A percentile compares a stretch with the other conserved stretches of the same genome.
Conservation (phyloP, 2,113 vertebrate species). For the Centrocercus urophasianus region DNA sequence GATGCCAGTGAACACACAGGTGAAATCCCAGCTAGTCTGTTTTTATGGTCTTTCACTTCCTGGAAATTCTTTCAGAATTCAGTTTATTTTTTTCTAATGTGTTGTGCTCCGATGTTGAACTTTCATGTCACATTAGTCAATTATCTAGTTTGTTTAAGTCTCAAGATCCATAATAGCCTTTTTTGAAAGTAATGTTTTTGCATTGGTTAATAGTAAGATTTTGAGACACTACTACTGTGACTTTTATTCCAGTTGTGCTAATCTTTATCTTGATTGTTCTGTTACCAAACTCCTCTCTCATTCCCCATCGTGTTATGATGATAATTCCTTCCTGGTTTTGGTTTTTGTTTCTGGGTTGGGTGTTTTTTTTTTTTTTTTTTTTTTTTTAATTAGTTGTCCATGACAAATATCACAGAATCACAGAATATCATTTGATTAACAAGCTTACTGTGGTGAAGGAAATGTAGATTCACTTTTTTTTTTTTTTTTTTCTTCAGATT, state of each 20-base stretch:
- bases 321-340: not conserved
- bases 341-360: not conserved
- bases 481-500: not conserved
- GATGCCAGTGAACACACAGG: not conserved
- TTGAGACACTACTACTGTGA: not conserved
- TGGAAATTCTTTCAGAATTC: not conserved
- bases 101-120: not conserved
- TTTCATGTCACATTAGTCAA: not conserved
- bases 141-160: not conserved
- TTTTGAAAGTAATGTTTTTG: not conserved
- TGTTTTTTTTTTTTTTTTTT: not conserved
- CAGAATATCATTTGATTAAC: not conserved
- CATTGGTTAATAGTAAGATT: not conserved
- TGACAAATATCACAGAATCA: not conserved
- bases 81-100: not conserved
- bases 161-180: not conserved
- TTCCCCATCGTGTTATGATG: not conserved
- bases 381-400: not conserved
- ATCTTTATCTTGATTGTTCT: not conserved
- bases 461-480: not conserved
- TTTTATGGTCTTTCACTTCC: not conserved
- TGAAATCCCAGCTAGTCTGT: not conserved
- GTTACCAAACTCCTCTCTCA: not conserved
- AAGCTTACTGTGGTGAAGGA: not conserved
- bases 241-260: not conserved